These are phyloP conservation scores for Apodemia zela DNA, from an alignment of 2,888 invertebrate genomes.

Conservation along the genomic window DNA sequence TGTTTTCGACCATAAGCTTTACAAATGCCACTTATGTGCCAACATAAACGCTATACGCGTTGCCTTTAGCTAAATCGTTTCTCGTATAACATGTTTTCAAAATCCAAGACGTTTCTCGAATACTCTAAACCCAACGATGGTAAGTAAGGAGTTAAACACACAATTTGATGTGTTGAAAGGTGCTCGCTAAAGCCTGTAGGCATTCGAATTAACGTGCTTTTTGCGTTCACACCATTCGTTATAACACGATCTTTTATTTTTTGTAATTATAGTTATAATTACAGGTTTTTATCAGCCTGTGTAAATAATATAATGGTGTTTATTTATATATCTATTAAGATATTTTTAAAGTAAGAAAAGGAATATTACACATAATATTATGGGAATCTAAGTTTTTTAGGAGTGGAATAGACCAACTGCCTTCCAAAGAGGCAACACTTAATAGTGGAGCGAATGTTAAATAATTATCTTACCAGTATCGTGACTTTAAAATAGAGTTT, in stretches of 20 bases:
- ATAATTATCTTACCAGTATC: no score
- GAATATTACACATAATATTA: no score
- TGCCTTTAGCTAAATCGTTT: constrained; percentile 71
- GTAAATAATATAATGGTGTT: neutral
- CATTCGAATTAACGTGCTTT: constrained; percentile 60
- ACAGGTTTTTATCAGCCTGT: neutral
- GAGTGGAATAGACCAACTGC: no score
- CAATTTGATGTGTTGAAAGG: constrained; percentile 73
- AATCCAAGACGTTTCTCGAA: constrained; percentile 61
- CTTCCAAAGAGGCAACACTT: no score
- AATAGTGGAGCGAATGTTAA: no score
- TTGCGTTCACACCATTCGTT: constrained; percentile 59
- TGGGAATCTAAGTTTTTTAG: no score
- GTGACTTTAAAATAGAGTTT: no score
- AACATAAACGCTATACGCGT: constrained; percentile 35
- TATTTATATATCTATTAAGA: no score
- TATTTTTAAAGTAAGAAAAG: no score
- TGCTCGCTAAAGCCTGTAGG: constrained; percentile 60
- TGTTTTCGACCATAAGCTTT: constrained; percentile 20
- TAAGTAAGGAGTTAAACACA: constrained; percentile 67
- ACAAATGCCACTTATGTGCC: constrained; percentile 24
- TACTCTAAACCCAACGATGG: constrained; percentile 60
- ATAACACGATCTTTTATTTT: constrained; percentile 62
- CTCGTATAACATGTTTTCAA: constrained; percentile 64
- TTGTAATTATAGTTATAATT: constrained; percentile 68